These are phyloP conservation scores for Caradrina clavipalpis DNA, from an alignment of 2,888 invertebrate species.

Conservation along the genomic window DNA sequence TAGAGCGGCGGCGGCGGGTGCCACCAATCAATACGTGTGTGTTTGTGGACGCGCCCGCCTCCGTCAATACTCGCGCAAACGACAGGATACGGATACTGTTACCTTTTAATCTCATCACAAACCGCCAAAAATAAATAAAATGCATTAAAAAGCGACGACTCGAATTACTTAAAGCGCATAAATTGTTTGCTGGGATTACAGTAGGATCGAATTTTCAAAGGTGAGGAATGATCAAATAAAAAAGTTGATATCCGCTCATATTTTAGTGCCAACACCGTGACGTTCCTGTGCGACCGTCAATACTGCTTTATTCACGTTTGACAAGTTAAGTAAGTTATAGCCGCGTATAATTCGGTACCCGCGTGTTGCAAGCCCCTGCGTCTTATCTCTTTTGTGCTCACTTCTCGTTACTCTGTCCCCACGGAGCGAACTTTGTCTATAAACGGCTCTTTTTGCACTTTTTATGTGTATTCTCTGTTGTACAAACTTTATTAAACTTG, in stretches of 20 bases:
- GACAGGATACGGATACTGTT: conserved; percentile 55
- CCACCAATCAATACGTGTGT: conserved; percentile 71
- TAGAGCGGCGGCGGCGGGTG: conserved; percentile 62
- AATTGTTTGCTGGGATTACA: conserved; percentile 47
- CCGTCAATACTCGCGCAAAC: conserved; percentile 53
- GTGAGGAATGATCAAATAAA: conserved; percentile 35
- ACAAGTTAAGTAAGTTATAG: conserved; percentile 38
- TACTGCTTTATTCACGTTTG: conserved; percentile 39
- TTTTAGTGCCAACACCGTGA: conserved; percentile 28
- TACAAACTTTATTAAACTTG: conserved; percentile 72
- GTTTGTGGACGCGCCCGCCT: conserved; percentile 65
- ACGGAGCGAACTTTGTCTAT: conserved; percentile 69
- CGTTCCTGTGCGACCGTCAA: conserved; percentile 16
- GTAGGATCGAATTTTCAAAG: conserved; percentile 60
- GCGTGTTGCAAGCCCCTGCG: conserved; percentile 48
- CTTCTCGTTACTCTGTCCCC: conserved; percentile 52
- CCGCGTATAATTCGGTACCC: conserved; percentile 48
- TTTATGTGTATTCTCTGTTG: conserved; percentile 62
- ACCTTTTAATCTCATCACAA: conserved; percentile 60
- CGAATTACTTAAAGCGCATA: conserved; percentile 58
- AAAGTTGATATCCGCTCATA: conserved; percentile 26
- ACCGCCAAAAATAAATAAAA: conserved; percentile 52
- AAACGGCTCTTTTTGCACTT: conserved; percentile 69
- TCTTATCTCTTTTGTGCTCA: conserved; percentile 59
- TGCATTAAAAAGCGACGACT: conserved; percentile 50